Conservation (phyloP, 1,140 invertebrate genomes). For the Cepaea nemoralis region DNA sequence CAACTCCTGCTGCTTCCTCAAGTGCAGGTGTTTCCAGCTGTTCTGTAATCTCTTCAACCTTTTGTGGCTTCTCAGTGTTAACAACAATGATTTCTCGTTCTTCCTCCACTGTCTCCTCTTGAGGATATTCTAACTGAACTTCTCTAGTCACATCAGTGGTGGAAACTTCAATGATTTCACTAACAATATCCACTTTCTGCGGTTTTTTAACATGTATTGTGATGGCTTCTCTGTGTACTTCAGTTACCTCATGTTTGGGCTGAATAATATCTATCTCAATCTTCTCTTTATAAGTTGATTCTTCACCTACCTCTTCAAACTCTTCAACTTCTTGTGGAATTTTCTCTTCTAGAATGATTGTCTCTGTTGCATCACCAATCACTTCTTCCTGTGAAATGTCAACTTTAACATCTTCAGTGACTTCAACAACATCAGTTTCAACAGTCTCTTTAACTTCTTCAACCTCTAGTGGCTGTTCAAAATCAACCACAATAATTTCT, state of each 20-base stretch:
- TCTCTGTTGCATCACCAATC: background rate
- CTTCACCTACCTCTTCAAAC: constrained; percentile 4
- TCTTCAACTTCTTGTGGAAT: background rate
- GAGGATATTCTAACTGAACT: constrained; percentile 11
- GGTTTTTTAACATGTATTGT: constrained; percentile 15
- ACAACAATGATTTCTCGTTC: constrained; percentile 35
- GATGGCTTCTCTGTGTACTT: background rate
- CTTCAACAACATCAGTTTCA: background rate
- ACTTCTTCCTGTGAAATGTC: background rate
- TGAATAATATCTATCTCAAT: constrained; percentile 38
- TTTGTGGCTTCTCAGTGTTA: constrained; percentile 32
- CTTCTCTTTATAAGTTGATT: constrained; percentile 38
- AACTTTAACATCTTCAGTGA: background rate
- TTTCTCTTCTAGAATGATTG: background rate
- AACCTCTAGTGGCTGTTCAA: background rate
- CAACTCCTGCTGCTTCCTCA: constrained; percentile 27
- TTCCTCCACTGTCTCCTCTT: constrained; percentile 31
- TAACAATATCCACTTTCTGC: background rate
- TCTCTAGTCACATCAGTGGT: constrained; percentile 4
- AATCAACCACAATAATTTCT: constrained; percentile 22
- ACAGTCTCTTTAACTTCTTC: constrained; percentile 23
- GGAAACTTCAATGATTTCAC: background rate
- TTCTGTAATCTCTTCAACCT: constrained; percentile 26
- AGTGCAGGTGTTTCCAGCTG: constrained; percentile 12
- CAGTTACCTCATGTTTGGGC: constrained; percentile 5